Evolutionary conservation across 2,888 invertebrate species (phyloP), one percentile per base, ranked within the genome.

Genomic region (Macrosiphum euphorbiae): DNA sequence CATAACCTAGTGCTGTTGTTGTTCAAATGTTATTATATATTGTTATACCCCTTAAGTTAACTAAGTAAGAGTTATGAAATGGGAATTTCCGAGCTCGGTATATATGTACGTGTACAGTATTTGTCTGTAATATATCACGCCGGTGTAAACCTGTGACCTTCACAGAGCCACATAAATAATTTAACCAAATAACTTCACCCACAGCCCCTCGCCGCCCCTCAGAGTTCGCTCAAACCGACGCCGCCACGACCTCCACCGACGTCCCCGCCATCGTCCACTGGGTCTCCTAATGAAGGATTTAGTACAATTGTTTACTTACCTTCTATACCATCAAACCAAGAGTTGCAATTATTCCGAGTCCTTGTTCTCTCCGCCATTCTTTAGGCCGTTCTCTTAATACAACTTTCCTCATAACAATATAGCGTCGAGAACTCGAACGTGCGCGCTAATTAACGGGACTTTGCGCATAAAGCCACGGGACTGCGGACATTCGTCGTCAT

Each of bases 281-380:
- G 78, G 50, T 28, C 1, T 78, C 84, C 91, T 91, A 91, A 91
- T 58, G 91, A 91, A 91, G 91, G 85, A 86, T 86, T 91, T 91
- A 86, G 91, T 58, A 86, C 86, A n/a, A 86, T 86, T 91, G 91
- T 91, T 91, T 91, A 86, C 91, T 84, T 78, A 78, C 61, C 91
- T 85, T 47, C 55, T 24, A 11, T 47, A 47, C 47, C 85, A 47
- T 58, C 91, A 85, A 55, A 85, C 52, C 44, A 41, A 58, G 85
- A 55, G 86, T 47, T 58, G 91, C 85, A 86, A 91, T 91, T 91
- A 86, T 47, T 86, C 91, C 16, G 58, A 91, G 85, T 47, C 47
- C 44, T 58, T 24, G 91, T 86, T 84, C 52, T 28, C 55, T 52
- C 24, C n/a, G 24, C 85, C 44, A 44, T 89, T 44, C 89, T 89